Evolutionary conservation across 2,797 vertebrate species (phyloP).

Genomic region (Cyclura pinguis): DNA sequence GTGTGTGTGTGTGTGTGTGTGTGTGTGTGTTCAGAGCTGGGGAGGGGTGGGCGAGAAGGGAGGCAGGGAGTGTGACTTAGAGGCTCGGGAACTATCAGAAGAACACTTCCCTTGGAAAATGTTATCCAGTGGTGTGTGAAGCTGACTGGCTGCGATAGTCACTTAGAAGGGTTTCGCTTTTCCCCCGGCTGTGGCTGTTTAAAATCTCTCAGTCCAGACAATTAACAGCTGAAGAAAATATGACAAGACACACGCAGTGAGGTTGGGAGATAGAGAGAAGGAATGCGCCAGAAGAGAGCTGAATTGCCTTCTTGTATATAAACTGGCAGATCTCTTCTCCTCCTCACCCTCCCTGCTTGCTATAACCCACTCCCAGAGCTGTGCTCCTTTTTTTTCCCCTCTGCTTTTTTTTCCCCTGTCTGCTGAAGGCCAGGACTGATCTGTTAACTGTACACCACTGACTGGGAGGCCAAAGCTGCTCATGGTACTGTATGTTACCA

Average conservation of each 20-base stretch:
- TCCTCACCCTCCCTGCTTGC: conserved; percentile 45
- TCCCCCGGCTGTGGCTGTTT: conserved; percentile 87
- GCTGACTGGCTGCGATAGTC: conserved; percentile 91
- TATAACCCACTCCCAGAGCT: conserved; percentile 58
- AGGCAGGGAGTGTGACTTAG: conserved; percentile 80
- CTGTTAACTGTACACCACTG: conserved; percentile 85
- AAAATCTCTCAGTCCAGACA: conserved; percentile 87
- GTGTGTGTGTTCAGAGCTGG: neutral
- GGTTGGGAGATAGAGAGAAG: conserved; percentile 78
- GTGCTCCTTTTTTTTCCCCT: neutral
- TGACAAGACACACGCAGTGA: conserved; percentile 88
- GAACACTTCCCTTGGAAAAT: conserved; percentile 86
- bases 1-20: conserved; percentile 33
- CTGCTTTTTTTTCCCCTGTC: conserved; percentile 58
- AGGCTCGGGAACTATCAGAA: conserved; percentile 81
- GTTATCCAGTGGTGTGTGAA: conserved; percentile 80
- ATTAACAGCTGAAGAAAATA: conserved; percentile 92
- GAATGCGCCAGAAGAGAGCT: conserved; percentile 78
- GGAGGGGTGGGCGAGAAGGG: conserved; percentile 30
- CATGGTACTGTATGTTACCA: conserved; percentile 98
- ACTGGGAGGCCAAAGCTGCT: conserved; percentile 87
- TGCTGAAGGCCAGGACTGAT: conserved; percentile 84
- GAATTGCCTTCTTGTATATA: conserved; percentile 77
- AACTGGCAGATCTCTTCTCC: conserved; percentile 68
- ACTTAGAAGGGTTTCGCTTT: conserved; percentile 92